phyloP scores from a whole-genome alignment of 1,140 invertebrate species.

The Araneus ventricosus region DNA sequence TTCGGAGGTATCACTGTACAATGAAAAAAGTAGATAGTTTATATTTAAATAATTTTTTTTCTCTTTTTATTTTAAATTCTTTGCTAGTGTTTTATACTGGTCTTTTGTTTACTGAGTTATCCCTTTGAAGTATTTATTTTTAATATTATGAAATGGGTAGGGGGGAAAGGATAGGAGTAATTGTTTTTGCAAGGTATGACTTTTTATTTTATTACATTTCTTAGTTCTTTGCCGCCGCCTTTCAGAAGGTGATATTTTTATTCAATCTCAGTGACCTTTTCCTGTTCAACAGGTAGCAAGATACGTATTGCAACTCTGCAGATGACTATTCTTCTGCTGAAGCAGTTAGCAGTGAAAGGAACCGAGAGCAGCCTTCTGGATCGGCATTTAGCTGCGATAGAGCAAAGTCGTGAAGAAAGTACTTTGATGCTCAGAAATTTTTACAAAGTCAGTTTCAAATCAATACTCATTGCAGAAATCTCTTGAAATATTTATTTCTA shows the following conservation, averaged over 20 bases:
- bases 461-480: no score
- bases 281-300: slow-evolving; percentile 82
- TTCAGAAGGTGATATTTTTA: slow-evolving; percentile 3
- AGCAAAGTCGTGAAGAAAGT: slow-evolving; percentile 91
- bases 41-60: no score
- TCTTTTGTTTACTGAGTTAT: no score
- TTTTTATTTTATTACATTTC: no score
- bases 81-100: no score
- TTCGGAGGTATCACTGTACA: no score
- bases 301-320: slow-evolving; percentile 96
- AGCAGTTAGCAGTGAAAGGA: slow-evolving; percentile 81
- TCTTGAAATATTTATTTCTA: no score
- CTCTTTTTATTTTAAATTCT: no score
- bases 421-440: slow-evolving; percentile 93
- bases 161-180: no score
- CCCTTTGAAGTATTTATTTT: no score
- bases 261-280: neutral
- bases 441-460: slow-evolving; percentile 86
- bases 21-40: no score
- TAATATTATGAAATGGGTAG: no score
- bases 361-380: slow-evolving; percentile 83
- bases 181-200: neutral
- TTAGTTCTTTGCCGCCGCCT: neutral
- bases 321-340: slow-evolving; percentile 89
- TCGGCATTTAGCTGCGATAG: slow-evolving; percentile 86